Conservation (phyloP, 2,888 invertebrate genomes). For the Camponotus fellah region DNA sequence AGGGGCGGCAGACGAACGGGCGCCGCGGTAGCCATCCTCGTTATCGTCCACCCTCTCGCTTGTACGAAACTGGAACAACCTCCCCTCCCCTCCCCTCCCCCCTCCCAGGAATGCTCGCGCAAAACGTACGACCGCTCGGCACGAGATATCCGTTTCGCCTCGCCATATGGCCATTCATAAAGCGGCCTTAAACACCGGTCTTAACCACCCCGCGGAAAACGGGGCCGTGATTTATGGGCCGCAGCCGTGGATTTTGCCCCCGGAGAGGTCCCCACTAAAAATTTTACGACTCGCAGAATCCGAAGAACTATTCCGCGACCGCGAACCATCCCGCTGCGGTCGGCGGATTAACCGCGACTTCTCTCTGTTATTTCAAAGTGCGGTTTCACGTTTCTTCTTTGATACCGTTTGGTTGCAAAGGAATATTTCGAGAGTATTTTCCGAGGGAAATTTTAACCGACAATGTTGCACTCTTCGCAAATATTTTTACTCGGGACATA, state of each 20-base stretch:
- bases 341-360: constrained; percentile 13
- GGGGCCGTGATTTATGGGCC: constrained; percentile 67
- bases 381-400: neutral
- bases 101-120: constrained; percentile 43
- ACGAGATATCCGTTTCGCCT: constrained; percentile 73
- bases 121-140: constrained; percentile 69
- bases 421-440: neutral
- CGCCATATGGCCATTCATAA: constrained; percentile 71
- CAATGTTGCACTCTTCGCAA: neutral
- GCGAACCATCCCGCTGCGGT: neutral
- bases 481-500: neutral
- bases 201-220: constrained; percentile 63
- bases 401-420: neutral
- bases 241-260: constrained; percentile 3
- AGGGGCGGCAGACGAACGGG: constrained; percentile 80
- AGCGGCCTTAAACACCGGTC: constrained; percentile 70
- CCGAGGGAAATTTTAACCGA: neutral
- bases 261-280: constrained; percentile 1
- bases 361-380: neutral
- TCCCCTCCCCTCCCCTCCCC: constrained; percentile 22
- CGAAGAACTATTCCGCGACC: neutral
- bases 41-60: constrained; percentile 47
- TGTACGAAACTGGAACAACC: constrained; percentile 75
- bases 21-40: constrained; percentile 71
- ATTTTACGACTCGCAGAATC: constrained; percentile 60